phyloP scores from a whole-genome alignment of 2,797 vertebrate genomes.

The Orientallactaga sibirica region DNA sequence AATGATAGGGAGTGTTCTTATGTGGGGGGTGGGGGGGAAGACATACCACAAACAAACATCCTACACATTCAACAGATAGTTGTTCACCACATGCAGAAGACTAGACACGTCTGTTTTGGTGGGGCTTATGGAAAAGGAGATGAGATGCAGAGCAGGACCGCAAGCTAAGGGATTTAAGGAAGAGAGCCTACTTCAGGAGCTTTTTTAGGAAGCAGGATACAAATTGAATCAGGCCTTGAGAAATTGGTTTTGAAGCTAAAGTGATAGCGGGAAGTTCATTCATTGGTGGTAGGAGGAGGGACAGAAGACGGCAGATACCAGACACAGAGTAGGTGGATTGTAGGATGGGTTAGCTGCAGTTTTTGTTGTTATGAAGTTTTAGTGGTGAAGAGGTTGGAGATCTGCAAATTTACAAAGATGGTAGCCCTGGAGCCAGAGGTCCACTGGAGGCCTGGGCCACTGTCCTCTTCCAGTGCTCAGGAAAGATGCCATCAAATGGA shows the following conservation, averaged over 20 bases:
- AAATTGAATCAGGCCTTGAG: slow-evolving; percentile 12
- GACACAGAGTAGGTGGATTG: no score
- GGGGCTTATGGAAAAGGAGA: not conserved
- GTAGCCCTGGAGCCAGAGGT: not conserved
- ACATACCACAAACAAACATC: not conserved
- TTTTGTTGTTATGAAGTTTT: not conserved
- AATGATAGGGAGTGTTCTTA: not conserved
- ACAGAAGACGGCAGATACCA: no score
- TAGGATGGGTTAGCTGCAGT: fast-evolving
- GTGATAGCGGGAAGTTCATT: not conserved
- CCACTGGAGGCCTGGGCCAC: not conserved
- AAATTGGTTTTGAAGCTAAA: not conserved
- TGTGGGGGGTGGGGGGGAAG: not conserved
- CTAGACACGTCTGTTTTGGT: not conserved
- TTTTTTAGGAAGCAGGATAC: not conserved
- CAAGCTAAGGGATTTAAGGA: not conserved
- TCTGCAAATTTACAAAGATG: not conserved
- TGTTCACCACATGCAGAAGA: not conserved
- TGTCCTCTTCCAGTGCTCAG: not conserved
- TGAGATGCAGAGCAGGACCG: not conserved
- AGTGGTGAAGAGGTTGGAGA: not conserved
- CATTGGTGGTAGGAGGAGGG: not conserved
- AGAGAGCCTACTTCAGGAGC: not conserved
- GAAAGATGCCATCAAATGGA: not conserved
- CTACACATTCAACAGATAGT: not conserved